phyloP scores from a whole-genome alignment of 2,888 invertebrate genomes.

The Adelognathus sp. region DNA sequence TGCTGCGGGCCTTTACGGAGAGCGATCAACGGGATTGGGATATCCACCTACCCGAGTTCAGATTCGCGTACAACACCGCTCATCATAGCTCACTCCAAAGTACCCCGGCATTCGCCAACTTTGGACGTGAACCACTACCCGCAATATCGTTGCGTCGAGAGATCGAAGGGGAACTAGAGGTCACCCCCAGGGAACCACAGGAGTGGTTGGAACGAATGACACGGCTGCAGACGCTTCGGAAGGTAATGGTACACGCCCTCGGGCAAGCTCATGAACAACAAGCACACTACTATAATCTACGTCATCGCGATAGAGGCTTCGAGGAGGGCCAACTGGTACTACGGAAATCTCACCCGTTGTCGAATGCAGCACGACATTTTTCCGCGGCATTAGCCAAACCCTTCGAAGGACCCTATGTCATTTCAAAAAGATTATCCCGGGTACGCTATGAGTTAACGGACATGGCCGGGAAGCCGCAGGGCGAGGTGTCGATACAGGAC shows the following conservation, averaged over 20 bases:
- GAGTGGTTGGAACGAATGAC: slow-evolving; percentile 22
- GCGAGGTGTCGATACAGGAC: not conserved
- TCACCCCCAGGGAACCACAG: not conserved
- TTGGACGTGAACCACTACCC: slow-evolving; percentile 44
- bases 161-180: not conserved
- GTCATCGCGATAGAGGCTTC: slow-evolving; percentile 14
- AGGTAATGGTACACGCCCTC: slow-evolving; percentile 17
- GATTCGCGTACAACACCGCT: slow-evolving; percentile 57
- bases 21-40: slow-evolving; percentile 49
- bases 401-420: slow-evolving; percentile 24
- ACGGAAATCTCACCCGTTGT: slow-evolving; percentile 32
- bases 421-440: slow-evolving; percentile 8
- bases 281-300: slow-evolving; percentile 51
- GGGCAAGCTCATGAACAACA: slow-evolving; percentile 36
- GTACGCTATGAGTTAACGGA: slow-evolving; percentile 8
- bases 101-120: slow-evolving; percentile 58
- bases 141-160: not conserved
- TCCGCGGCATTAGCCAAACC: not conserved
- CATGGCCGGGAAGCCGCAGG: not conserved
- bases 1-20: slow-evolving; percentile 46
- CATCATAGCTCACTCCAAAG: slow-evolving; percentile 23
- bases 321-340: slow-evolving; percentile 45
- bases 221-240: not conserved
- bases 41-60: slow-evolving; percentile 25
- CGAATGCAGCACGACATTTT: slow-evolving; percentile 5